phyloP scores from a whole-genome alignment of 2,113 vertebrate species.

The Tachysurus fulvidraco region DNA sequence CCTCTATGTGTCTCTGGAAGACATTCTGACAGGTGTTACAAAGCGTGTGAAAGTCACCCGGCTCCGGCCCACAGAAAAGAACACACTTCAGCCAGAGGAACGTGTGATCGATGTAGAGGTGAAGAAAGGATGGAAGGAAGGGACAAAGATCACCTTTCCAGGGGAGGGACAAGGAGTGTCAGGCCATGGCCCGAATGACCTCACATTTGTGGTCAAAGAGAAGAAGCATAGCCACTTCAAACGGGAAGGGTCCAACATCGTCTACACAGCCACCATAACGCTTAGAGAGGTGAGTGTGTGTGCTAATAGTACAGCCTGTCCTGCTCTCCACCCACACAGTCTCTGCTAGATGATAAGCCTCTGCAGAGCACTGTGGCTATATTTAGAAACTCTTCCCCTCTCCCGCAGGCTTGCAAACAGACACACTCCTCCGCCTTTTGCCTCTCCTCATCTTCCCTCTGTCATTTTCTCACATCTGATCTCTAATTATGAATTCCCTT shows the following conservation, averaged over 20 bases:
- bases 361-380: slow-evolving; percentile 72
- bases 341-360: slow-evolving; percentile 68
- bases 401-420: slow-evolving; percentile 57
- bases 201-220: slow-evolving; percentile 95
- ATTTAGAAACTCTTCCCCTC: slow-evolving; percentile 68
- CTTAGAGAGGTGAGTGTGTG: slow-evolving; percentile 84
- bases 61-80: slow-evolving; percentile 86
- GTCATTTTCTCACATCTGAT: slow-evolving; percentile 28
- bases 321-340: slow-evolving; percentile 51
- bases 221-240: slow-evolving; percentile 87
- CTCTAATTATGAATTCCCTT: background rate
- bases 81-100: slow-evolving; percentile 83
- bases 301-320: slow-evolving; percentile 57
- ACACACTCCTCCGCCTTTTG: slow-evolving; percentile 17
- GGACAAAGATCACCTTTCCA: slow-evolving; percentile 96
- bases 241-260: slow-evolving; percentile 90
- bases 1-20: slow-evolving; percentile 88
- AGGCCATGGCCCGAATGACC: slow-evolving; percentile 85
- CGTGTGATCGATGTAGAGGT: slow-evolving; percentile 96
- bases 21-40: slow-evolving; percentile 88
- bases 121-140: slow-evolving; percentile 95
- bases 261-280: slow-evolving; percentile 88
- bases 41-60: slow-evolving; percentile 92
- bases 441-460: slow-evolving; percentile 36
- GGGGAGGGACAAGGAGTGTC: slow-evolving; percentile 90